Percentiles rank a stretch among this genome's conserved stretches.
These are phyloP conservation scores for Hiodon alosoides DNA, from an alignment of 2,113 vertebrate genomes.

Conservation along the genomic window DNA sequence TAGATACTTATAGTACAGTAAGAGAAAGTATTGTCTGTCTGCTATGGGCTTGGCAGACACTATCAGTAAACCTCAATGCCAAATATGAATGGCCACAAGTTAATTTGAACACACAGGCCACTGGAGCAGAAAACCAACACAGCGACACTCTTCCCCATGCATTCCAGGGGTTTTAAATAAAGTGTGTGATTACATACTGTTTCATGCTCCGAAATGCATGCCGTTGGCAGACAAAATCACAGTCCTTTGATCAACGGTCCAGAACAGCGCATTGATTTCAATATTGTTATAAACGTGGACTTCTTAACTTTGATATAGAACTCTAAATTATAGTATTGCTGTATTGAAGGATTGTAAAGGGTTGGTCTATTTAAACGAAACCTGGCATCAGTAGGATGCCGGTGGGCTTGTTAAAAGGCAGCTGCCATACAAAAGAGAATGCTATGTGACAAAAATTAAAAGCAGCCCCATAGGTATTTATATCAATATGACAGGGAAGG, in stretches of 20 bases:
- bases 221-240: neutral
- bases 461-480: neutral
- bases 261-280: neutral
- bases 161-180: neutral
- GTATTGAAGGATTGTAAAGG: neutral
- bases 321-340: neutral
- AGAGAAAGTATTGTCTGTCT: neutral
- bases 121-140: conserved; percentile 9
- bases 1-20: neutral
- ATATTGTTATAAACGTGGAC: neutral
- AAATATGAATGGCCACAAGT: conserved; percentile 7
- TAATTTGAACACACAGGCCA: conserved; percentile 5
- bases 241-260: neutral
- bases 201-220: neutral
- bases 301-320: neutral
- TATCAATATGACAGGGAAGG: neutral
- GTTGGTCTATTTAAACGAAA: neutral
- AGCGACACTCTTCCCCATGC: neutral
- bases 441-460: conserved; percentile 3
- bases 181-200: neutral
- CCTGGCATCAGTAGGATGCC: neutral
- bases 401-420: neutral
- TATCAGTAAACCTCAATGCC: neutral
- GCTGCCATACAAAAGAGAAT: neutral
- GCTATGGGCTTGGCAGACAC: neutral